Percentiles rank a stretch among this genome's conserved stretches.
phyloP scores from a whole-genome alignment of 2,888 invertebrate genomes.

The Acleris laterana region DNA sequence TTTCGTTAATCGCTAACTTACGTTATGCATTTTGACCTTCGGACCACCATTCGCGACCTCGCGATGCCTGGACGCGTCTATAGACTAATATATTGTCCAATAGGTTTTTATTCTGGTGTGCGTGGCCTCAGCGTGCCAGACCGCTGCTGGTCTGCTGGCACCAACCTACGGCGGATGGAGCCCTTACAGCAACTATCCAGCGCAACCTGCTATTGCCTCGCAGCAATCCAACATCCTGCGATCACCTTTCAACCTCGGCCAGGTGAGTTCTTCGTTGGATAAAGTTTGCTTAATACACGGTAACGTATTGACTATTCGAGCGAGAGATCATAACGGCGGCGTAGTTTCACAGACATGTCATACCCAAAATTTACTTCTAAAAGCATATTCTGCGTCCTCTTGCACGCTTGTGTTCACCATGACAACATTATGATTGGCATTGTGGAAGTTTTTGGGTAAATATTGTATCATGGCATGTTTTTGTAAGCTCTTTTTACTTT shows the following conservation, averaged over 20 bases:
- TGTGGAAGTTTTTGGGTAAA: too few relatives aligned
- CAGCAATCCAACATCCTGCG: conserved; percentile 86
- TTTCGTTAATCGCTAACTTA: too few relatives aligned
- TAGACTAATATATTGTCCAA: conserved; percentile 33
- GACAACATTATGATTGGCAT: too few relatives aligned
- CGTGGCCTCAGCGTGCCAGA: conserved; percentile 56
- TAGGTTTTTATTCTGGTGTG: conserved; percentile 64
- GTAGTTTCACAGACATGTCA: too few relatives aligned
- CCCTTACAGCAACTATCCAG: conserved; percentile 73
- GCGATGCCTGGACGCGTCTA: not conserved
- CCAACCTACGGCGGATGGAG: conserved; percentile 73
- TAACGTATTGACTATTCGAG: too few relatives aligned
- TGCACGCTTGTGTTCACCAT: too few relatives aligned
- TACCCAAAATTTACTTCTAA: too few relatives aligned
- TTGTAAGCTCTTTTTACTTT: too few relatives aligned
- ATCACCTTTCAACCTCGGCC: conserved; percentile 87
- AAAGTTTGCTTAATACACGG: not conserved
- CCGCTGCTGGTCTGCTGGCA: conserved; percentile 60
- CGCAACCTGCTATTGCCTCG: conserved; percentile 80
- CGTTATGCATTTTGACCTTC: too few relatives aligned
- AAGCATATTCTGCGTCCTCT: too few relatives aligned
- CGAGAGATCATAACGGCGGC: too few relatives aligned
- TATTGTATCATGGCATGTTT: too few relatives aligned
- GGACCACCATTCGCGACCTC: not conserved
- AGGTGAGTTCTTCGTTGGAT: conserved; percentile 61